These are phyloP conservation scores for Nipponia nippon DNA, from an alignment of 2,113 vertebrate species.

Conservation along the genomic window DNA sequence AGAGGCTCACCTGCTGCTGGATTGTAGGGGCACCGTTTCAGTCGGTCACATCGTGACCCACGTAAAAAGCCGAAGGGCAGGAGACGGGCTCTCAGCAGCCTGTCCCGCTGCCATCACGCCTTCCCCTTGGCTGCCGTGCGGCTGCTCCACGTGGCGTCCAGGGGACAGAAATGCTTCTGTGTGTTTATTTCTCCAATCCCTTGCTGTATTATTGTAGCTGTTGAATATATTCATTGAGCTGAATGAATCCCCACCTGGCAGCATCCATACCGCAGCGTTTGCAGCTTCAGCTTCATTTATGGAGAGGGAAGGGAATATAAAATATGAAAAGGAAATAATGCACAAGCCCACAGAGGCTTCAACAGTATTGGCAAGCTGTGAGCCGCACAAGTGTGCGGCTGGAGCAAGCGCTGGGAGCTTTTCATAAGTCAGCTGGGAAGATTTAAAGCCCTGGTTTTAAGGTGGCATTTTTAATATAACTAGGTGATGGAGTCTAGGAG, in stretches of 20 bases:
- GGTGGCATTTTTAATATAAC: neutral
- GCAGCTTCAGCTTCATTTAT: slow-evolving; percentile 30
- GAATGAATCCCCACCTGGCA: slow-evolving; percentile 49
- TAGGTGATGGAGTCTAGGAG: neutral
- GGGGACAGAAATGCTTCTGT: neutral
- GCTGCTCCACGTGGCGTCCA: neutral
- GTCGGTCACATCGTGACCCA: neutral
- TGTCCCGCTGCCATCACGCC: neutral
- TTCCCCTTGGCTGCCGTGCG: neutral
- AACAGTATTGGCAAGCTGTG: neutral
- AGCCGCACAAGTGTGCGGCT: neutral
- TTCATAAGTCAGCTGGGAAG: neutral
- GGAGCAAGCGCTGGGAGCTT: neutral
- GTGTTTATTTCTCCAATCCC: neutral
- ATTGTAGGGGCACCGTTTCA: neutral
- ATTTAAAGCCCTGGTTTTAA: neutral
- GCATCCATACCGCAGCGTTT: neutral
- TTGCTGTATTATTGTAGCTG: neutral
- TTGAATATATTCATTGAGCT: slow-evolving; percentile 36
- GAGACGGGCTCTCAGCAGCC: neutral
- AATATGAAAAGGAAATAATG: slow-evolving; percentile 7
- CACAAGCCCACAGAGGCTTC: neutral
- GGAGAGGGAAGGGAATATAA: slow-evolving; percentile 29
- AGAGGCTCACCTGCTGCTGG: neutral
- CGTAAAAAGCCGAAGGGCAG: neutral